Evolutionary conservation across 2,888 invertebrate genomes (phyloP), one percentile per base, ranked within the genome.

Genomic region (Drosophila setosimentum): DNA sequence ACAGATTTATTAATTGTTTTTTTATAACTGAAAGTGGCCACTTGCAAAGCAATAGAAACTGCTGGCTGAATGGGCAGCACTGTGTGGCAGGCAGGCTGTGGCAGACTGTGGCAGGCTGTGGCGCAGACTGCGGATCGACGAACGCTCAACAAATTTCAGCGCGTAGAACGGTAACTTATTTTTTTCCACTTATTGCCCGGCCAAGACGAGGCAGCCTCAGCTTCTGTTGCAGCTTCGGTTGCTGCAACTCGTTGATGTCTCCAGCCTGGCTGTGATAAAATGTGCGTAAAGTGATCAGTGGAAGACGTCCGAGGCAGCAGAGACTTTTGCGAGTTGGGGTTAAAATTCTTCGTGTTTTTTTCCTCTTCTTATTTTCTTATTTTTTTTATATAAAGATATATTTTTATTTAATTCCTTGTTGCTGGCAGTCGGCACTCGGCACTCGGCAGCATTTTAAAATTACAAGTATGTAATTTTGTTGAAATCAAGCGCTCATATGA

Each of bases 91-190:
- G 59, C 67, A 74, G 67, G 70, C 71, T 69, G 51, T 48, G 11
- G 51, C 67, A 79, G 63, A 59, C 68, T 55, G 51, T 53, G 18
- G 51, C 67, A 79, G 67, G 62, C 68, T 55, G 66, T 24, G 55
- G 27, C 51, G 58, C 69, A 81, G 70, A 69, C 72, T 68, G 49
- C 54, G 60, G 65, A 68, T 82, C 74, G 75, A 75, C 80, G 85
- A 83, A 73, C 81, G 71, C 62, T 77, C 89, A 85, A 90, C 88
- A 91, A 91, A 90, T 90, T 88, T 87, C 86, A 87, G 83, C 91
- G 89, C 87, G 87, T 85, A 82, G 87, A 91, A 91, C 90, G 91
- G 90, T 91, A 91, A 91, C 91, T 91, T 90, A 90, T 91, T 91
- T 89, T 86, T 89, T 86, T 80, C 83, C 88, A 88, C 88, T 89